These are phyloP conservation scores for Serilophus lunatus DNA, from an alignment of 2,113 vertebrate genomes.

Conservation along the genomic window DNA sequence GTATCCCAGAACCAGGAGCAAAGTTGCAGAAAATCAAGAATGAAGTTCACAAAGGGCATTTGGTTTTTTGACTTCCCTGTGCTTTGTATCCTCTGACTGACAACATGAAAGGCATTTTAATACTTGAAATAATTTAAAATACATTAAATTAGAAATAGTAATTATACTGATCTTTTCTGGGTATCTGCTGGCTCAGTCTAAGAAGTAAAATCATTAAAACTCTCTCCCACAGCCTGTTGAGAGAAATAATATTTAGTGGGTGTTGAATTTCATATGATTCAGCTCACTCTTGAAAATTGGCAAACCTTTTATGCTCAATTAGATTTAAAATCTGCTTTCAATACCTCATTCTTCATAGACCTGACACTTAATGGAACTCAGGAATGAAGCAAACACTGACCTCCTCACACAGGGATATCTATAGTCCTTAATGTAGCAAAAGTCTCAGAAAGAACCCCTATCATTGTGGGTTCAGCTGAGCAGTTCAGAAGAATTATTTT, in stretches of 20 bases:
- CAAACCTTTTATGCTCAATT: constrained; percentile 9
- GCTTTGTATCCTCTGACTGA: background rate
- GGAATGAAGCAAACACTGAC: background rate
- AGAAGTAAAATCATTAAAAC: constrained; percentile 41
- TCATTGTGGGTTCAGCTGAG: background rate
- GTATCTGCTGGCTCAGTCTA: background rate
- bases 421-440: background rate
- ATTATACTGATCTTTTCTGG: background rate
- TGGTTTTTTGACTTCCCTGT: background rate
- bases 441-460: background rate
- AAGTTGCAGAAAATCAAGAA: background rate
- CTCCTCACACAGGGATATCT: background rate
- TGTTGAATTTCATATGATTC: constrained; percentile 47
- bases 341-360: constrained; percentile 28
- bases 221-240: constrained; percentile 15
- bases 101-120: background rate
- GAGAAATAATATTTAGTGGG: constrained; percentile 37
- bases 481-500: background rate
- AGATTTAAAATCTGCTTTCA: constrained; percentile 22
- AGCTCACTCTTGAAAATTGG: constrained; percentile 21
- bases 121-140: constrained; percentile 20
- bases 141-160: background rate
- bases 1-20: background rate
- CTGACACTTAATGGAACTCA: background rate
- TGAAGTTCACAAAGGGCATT: background rate